Evolutionary conservation across 2,888 invertebrate species (phyloP).

Genomic region (Flexamia atlantica): DNA sequence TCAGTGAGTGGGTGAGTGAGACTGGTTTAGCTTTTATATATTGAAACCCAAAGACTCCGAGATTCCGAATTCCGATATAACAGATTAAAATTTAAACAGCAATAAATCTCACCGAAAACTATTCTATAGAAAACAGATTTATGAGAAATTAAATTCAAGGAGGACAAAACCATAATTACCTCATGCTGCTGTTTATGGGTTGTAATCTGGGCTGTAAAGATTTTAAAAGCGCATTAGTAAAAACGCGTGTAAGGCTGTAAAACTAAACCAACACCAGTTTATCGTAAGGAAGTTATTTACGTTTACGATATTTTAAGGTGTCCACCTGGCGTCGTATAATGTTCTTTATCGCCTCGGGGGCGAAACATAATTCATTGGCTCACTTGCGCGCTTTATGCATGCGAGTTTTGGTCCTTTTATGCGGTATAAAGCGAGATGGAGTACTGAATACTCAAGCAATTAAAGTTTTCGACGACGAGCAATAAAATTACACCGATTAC

Average conservation of each 20-base stretch:
- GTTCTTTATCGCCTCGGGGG: slow-evolving; percentile 33
- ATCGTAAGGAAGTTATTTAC: slow-evolving; percentile 32
- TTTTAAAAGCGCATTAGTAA: slow-evolving; percentile 42
- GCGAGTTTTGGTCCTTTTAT: slow-evolving; percentile 41
- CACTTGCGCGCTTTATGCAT: slow-evolving; percentile 23
- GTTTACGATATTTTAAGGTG: slow-evolving; percentile 35
- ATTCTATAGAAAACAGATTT: no score
- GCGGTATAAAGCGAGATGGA: slow-evolving; percentile 16
- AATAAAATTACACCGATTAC: slow-evolving; percentile 14
- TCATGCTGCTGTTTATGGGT: slow-evolving; percentile 26
- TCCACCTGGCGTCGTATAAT: slow-evolving; percentile 33
- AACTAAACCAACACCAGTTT: slow-evolving; percentile 38
- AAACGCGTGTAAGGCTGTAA: slow-evolving; percentile 21
- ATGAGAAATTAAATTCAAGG: neutral
- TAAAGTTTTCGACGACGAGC: slow-evolving; percentile 49
- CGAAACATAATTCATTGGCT: slow-evolving; percentile 49
- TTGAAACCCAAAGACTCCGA: no score
- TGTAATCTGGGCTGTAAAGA: slow-evolving; percentile 3
- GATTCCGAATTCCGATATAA: no score
- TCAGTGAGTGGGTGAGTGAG: no score
- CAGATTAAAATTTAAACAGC: no score
- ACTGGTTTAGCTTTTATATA: no score
- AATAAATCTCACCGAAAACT: no score
- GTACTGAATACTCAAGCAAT: slow-evolving; percentile 51
- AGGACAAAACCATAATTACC: neutral